Conservation (phyloP, 1,140 invertebrate species). For the Sipha flava region DNA sequence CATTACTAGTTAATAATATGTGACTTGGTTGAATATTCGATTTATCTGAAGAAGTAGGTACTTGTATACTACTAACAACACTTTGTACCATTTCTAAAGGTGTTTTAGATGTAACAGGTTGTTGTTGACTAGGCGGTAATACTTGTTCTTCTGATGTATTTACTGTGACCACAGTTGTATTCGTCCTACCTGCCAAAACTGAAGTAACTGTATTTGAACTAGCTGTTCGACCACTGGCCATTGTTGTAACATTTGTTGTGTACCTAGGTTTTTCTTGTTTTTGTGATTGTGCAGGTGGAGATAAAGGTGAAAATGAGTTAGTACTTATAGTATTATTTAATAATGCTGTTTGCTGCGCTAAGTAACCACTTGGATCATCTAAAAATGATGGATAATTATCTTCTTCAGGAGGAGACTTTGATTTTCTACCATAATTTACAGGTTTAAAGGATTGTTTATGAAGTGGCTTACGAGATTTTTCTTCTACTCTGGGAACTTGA, state of each 20-base stretch:
- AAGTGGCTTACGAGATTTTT: conserved; percentile 13
- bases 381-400: conserved; percentile 59
- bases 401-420: conserved; percentile 45
- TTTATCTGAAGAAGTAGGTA: conserved; percentile 23
- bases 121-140: not conserved
- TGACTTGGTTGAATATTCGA: conserved; percentile 50
- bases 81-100: conserved; percentile 72
- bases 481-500: not conserved
- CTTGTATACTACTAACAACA: conserved; percentile 64
- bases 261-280: conserved; percentile 10
- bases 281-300: not conserved
- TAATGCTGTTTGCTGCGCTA: conserved; percentile 75
- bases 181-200: conserved; percentile 62
- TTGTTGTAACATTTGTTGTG: conserved; percentile 52
- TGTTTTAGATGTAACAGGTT: conserved; percentile 50
- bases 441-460: not conserved
- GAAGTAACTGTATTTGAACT: conserved; percentile 69
- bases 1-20: conserved; percentile 63
- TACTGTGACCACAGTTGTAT: conserved; percentile 63
- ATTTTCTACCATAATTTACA: conserved; percentile 46
- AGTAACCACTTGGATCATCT: conserved; percentile 79
- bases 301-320: conserved; percentile 16
- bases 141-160: conserved; percentile 41
- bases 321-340: conserved; percentile 65
- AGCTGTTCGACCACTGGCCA: conserved; percentile 63